Base-by-base conservation (phyloP, 2,113 vertebrate genomes). In the Thermophis baileyi region DNA sequence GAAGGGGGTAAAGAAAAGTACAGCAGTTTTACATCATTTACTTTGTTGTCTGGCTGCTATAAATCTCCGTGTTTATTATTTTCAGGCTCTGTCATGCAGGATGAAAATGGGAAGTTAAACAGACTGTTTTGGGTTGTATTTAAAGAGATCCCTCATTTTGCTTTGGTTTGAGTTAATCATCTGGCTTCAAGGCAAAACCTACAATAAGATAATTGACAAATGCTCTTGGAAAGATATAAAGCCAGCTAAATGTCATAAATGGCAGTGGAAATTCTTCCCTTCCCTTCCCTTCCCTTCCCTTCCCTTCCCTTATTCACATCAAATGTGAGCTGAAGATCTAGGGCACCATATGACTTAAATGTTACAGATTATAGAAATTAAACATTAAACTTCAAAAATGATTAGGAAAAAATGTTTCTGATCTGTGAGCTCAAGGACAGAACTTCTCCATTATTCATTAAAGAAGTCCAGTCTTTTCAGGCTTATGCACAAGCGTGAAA, bases 131-230 rank as follows among this genome's bases (percentile, higher is more conserved):
- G 0, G 0, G 8, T 27, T 7, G 22, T 49, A 27, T 88, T 94
- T 44, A 85, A 89, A 25, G n/a, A 30, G 53, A 89, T 92, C 55
- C 14, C n/a, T 85, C 87, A 60, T 88, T 47, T 57, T 90, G 5
- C 93, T 95, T 94, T 16, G n/a, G 93, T 95, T 94, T 20, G 27
- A 18, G 6, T 12, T 90, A 88, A 63, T 35, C 50, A 2, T 47
- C n/a, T 90, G 9, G 90, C 5, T 89, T 90, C 24, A 50, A 6
- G 90, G 51, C 14, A 57, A 92, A 55, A 2, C 54, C 44, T 81
- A 93, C n/a, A 12, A n/a, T 87, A 90, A 91, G 12, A 81, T 85
- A 22, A 18, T 18, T 47, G 51, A 81, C 3, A 91, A 85, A 87
- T 88, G 40, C 16, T 95, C 53, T 90, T 40, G 89, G 90, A 94